A percentile compares a stretch with the other conserved stretches of the same genome.
These are phyloP conservation scores for Scarus forsteni DNA, from an alignment of 2,797 vertebrate genomes.

Conservation along the genomic window DNA sequence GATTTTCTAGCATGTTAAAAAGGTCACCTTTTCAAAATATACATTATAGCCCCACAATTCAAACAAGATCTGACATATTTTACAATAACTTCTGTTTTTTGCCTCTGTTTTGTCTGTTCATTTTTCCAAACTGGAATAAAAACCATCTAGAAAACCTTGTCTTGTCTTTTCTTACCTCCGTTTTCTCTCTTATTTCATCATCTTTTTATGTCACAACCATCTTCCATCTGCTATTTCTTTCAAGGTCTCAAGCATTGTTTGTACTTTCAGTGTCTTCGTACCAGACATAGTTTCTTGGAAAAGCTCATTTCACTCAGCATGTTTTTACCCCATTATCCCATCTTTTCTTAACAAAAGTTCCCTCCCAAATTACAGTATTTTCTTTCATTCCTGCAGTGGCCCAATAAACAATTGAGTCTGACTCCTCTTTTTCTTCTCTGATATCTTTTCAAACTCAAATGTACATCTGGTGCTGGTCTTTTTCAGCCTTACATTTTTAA, in stretches of 20 bases:
- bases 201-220: not conserved
- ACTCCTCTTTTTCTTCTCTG: not conserved
- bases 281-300: not conserved
- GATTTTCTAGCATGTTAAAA: not conserved
- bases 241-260: not conserved
- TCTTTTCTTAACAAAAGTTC: not conserved
- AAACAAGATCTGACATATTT: too few relatives aligned
- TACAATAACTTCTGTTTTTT: too few relatives aligned
- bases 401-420: not conserved
- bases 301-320: not conserved
- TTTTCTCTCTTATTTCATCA: not conserved
- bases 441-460: not conserved
- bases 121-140: too few relatives aligned
- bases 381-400: not conserved
- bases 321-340: not conserved
- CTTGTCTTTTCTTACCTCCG: not conserved
- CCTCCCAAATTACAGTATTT: not conserved
- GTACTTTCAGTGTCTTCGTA: not conserved
- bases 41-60: not conserved
- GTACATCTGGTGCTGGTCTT: too few relatives aligned
- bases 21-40: not conserved
- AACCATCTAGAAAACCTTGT: not conserved
- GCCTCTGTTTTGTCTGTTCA: too few relatives aligned
- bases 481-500: too few relatives aligned
- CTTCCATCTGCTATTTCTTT: not conserved